phyloP scores from a whole-genome alignment of 2,797 vertebrate species.

The Hemibagrus guttatus region DNA sequence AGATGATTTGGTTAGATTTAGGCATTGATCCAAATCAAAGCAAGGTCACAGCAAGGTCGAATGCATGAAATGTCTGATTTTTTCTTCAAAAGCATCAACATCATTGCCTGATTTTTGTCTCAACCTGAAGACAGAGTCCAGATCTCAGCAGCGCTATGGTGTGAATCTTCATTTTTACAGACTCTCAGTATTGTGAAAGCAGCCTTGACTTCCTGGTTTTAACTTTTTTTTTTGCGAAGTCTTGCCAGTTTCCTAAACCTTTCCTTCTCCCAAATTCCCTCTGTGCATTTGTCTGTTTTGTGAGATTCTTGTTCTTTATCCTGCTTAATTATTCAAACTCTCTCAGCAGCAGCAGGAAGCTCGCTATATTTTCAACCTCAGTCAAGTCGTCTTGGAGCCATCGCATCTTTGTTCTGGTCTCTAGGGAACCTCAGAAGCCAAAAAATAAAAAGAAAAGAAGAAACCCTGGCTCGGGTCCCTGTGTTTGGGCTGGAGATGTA shows the following conservation, averaged over 20 bases:
- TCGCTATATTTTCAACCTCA: background rate
- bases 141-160: background rate
- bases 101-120: too few species aligned
- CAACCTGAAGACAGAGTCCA: too few species aligned
- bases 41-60: too few species aligned
- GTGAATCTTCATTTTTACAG: background rate
- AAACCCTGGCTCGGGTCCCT: background rate
- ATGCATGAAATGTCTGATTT: too few species aligned
- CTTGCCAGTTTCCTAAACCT: background rate
- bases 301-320: background rate
- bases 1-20: too few species aligned
- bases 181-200: background rate
- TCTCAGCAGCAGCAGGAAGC: background rate
- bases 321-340: background rate
- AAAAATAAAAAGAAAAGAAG: background rate
- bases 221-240: background rate
- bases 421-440: background rate
- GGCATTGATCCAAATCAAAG: too few species aligned
- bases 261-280: background rate
- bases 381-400: constrained; percentile 13
- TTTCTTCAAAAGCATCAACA: too few species aligned
- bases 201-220: background rate
- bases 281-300: background rate
- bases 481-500: background rate
- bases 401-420: constrained; percentile 15